Base-by-base conservation (phyloP, 1,140 invertebrate species). In the Brachionus asplanchnoidis region DNA sequence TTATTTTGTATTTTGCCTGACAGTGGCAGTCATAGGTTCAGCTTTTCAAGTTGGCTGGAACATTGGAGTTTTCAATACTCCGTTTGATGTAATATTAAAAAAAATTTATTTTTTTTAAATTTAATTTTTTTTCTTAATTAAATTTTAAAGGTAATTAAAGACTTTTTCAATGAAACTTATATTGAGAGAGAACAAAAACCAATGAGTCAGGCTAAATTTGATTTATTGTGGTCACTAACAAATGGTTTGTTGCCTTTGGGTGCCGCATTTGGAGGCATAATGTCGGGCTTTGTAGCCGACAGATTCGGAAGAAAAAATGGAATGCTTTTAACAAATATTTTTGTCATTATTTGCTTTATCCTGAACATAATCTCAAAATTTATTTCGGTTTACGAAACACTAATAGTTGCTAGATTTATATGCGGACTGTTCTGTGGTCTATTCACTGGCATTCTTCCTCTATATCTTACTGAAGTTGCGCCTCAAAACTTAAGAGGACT, bases 1-100 rank as follows among this genome's bases (percentile, higher is more conserved):
- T 50, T 77, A 77, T 50, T 77, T 77, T 23, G 8, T 26, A 17
- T 77, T 50, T 77, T 77, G 73, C 20, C 93, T 95, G 65, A 93
- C 94, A 0, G 93, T 94, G 5, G 94, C 93, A 7, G 92, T 95
- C 53, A 93, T 95, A 80, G 95, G 95, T 0, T 92, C 94, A 7
- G 99, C 99, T 94, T 97, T 97, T 88, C 95, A 97, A 88, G 95
- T 97, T 91, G 95, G 95, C 20, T 97, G 96, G 91, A 96, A 96
- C 88, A 95, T 94, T 3, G 95, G 95, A 4, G 95, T 99, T 84
- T 97, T 97, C 36, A 96, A 97, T 88, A 93, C 94, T 46, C 94
- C 95, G 46, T 93, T 96, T 91, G 91, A 91, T 87, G 94, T 95
- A 91, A 85, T 87, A 26, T 40, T 42, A 42, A 23, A 50, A 46